phyloP scores from a whole-genome alignment of 1,140 invertebrate genomes.

The Drosophila serrata region DNA sequence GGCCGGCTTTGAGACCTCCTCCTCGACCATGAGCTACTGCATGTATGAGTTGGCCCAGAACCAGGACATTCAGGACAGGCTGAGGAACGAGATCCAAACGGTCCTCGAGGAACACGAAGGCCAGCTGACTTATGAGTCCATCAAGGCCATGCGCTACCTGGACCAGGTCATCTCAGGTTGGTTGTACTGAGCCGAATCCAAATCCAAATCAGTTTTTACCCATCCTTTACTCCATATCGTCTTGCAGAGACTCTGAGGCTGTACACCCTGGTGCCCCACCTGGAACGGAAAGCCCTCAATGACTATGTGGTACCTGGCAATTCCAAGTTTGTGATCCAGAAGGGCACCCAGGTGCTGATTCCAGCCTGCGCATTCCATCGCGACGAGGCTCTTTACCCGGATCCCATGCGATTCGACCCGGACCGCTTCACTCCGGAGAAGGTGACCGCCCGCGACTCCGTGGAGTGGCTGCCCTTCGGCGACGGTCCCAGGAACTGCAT shows the following conservation, averaged over 20 bases:
- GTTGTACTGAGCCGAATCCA: not conserved
- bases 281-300: conserved; percentile 87
- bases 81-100: conserved; percentile 85
- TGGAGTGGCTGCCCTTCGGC: conserved; percentile 89
- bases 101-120: conserved; percentile 86
- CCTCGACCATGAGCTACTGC: conserved; percentile 85
- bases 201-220: not conserved
- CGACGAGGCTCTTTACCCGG: conserved; percentile 86
- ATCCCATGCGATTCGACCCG: conserved; percentile 88
- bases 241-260: conserved; percentile 88
- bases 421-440: conserved; percentile 86
- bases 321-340: conserved; percentile 87
- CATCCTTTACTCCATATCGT: conserved; percentile 17
- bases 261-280: conserved; percentile 87
- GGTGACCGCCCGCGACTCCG: conserved; percentile 84
- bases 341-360: conserved; percentile 88
- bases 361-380: conserved; percentile 88
- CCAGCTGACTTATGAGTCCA: conserved; percentile 87
- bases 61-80: conserved; percentile 85
- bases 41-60: conserved; percentile 86
- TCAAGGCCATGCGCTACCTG: conserved; percentile 87
- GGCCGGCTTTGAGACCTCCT: conserved; percentile 88
- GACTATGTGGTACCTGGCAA: conserved; percentile 88
- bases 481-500: conserved; percentile 87
- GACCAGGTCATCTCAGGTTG: conserved; percentile 87